A percentile compares a stretch with the other conserved stretches of the same genome.
Evolutionary conservation across 2,113 vertebrate species (phyloP).

Genomic region (Thryonomys swinderianus): DNA sequence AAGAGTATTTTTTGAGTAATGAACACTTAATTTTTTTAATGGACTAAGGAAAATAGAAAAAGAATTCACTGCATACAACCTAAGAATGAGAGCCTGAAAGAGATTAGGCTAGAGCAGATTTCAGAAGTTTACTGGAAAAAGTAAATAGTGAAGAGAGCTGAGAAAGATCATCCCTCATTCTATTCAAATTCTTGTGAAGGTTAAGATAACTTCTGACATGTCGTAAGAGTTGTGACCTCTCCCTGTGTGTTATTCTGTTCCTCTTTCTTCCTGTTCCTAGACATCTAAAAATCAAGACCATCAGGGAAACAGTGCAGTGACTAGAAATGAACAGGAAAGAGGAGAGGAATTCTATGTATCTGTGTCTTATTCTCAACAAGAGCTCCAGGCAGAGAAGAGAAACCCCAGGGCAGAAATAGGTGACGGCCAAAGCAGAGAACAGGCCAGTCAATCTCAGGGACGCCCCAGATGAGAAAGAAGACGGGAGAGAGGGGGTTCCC

Average conservation of each 20-base stretch:
- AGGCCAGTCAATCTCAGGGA: not conserved
- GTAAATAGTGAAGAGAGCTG: not conserved
- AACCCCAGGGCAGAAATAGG: not conserved
- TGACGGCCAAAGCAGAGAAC: not conserved
- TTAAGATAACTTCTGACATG: not conserved
- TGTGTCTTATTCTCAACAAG: not conserved
- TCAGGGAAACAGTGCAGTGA: not conserved
- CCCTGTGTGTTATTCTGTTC: not conserved
- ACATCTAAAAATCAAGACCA: not conserved
- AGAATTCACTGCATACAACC: not conserved
- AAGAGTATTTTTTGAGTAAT: not conserved
- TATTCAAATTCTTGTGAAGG: not conserved
- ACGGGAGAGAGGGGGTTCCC: slow-evolving; percentile 52
- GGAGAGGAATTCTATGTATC: not conserved
- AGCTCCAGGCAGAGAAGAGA: not conserved
- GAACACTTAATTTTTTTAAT: not conserved
- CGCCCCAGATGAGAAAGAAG: slow-evolving; percentile 30
- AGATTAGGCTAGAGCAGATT: not conserved
- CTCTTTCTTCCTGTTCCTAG: not conserved
- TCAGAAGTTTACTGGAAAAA: slow-evolving; percentile 26
- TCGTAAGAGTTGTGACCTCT: not conserved
- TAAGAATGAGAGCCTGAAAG: not conserved
- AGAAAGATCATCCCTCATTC: not conserved
- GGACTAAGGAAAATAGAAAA: not conserved
- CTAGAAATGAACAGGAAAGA: not conserved